A percentile compares a stretch with the other conserved stretches of the same genome.
These are phyloP conservation scores for Caenorhabditis elegans DNA, from an alignment of 1,140 invertebrate species.

Conservation along the genomic window WBcel235 BX284605.5:570501-571000, in stretches of 20 bases:
- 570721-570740: neutral
- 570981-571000: no score
- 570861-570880: neutral
- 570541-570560: no score
- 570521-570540: no score
- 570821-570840: neutral
- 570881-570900: neutral
- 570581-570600: slow-evolving; percentile 1
- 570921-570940: neutral
- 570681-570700: neutral
- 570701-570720: neutral
- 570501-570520: no score
- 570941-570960: neutral
- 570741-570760: no score
- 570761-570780: neutral
- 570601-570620: neutral
- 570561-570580: no score
- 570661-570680: neutral
- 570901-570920: no score
- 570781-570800: no score
- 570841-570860: neutral
- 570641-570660: neutral
- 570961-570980: neutral
- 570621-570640: neutral
- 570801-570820: no score